Evolutionary conservation across 2,113 vertebrate genomes (phyloP).

Genomic region (Orthonyx spaldingii): DNA sequence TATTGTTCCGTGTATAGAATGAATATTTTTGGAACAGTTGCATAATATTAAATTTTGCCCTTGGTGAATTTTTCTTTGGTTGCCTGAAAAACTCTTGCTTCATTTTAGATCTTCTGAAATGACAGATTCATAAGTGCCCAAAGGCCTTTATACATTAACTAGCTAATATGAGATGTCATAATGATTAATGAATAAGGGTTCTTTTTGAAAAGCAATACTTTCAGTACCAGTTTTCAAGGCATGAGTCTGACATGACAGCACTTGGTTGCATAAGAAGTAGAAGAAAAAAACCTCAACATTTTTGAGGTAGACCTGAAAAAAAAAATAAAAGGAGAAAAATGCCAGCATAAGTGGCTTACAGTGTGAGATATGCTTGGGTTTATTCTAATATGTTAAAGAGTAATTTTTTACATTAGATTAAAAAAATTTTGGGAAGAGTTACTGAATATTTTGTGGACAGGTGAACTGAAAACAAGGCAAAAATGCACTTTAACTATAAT

Average conservation of each 20-base stretch:
- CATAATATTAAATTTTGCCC: background rate
- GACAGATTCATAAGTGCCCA: conserved; percentile 12
- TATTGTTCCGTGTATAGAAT: background rate
- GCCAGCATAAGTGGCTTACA: background rate
- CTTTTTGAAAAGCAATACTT: conserved; percentile 8
- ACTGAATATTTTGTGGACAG: background rate
- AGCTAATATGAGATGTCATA: conserved; percentile 41
- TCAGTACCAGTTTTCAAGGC: background rate
- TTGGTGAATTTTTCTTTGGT: background rate
- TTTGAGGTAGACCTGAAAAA: background rate
- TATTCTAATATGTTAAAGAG: background rate
- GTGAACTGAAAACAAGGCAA: background rate
- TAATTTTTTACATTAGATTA: background rate
- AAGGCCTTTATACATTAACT: conserved; percentile 2
- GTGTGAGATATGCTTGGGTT: background rate
- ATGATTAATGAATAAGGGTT: conserved; percentile 6
- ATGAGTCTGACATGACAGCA: background rate
- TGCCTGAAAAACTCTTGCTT: conserved; percentile 6
- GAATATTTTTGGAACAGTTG: conserved; percentile 45
- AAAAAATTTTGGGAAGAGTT: background rate
- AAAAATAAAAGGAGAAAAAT: background rate
- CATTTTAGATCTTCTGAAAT: conserved; percentile 14
- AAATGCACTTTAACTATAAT: background rate
- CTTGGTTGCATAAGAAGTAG: background rate
- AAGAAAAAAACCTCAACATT: background rate